These are phyloP conservation scores for Zaprionus kolodkinae DNA, from an alignment of 1,140 invertebrate genomes.

Conservation along the genomic window DNA sequence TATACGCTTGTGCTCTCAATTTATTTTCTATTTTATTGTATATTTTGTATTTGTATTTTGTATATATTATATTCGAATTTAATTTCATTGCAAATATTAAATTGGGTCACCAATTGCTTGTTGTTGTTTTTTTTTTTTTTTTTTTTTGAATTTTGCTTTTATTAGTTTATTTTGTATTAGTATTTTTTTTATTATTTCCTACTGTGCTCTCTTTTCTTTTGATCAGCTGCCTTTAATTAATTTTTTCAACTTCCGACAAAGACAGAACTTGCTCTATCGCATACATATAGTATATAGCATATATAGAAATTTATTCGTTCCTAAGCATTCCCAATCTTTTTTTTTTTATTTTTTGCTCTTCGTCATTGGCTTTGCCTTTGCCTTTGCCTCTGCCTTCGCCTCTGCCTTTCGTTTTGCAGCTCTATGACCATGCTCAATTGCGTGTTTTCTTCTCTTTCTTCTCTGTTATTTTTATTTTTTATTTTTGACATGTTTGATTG, in stretches of 20 bases:
- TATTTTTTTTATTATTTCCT: slow-evolving; percentile 55
- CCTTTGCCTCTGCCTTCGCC: too few species aligned
- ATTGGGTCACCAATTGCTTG: slow-evolving; percentile 70
- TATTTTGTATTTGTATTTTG: slow-evolving; percentile 4
- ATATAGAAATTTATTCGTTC: slow-evolving; percentile 25
- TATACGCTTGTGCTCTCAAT: not conserved
- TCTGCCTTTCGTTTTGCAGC: slow-evolving; percentile 48
- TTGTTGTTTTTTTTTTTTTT: slow-evolving; percentile 18
- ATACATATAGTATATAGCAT: not conserved
- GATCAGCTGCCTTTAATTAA: slow-evolving; percentile 56
- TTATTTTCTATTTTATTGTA: not conserved
- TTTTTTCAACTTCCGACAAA: slow-evolving; percentile 59
- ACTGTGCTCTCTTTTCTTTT: slow-evolving; percentile 26
- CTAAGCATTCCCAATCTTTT: slow-evolving; percentile 27
- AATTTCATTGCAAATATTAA: slow-evolving; percentile 37
- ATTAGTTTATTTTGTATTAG: slow-evolving; percentile 63
- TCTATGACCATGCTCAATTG: slow-evolving; percentile 75
- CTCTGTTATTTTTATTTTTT: slow-evolving; percentile 30
- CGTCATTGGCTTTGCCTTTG: slow-evolving; percentile 29
- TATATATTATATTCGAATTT: slow-evolving; percentile 9
- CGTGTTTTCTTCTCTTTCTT: slow-evolving; percentile 53
- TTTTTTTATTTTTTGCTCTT: slow-evolving; percentile 10
- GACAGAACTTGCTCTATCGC: slow-evolving; percentile 28
- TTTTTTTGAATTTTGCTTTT: too few species aligned
- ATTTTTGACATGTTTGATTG: slow-evolving; percentile 69